These are phyloP conservation scores for Hesperia comma DNA, from an alignment of 2,888 invertebrate genomes.

Conservation along the genomic window DNA sequence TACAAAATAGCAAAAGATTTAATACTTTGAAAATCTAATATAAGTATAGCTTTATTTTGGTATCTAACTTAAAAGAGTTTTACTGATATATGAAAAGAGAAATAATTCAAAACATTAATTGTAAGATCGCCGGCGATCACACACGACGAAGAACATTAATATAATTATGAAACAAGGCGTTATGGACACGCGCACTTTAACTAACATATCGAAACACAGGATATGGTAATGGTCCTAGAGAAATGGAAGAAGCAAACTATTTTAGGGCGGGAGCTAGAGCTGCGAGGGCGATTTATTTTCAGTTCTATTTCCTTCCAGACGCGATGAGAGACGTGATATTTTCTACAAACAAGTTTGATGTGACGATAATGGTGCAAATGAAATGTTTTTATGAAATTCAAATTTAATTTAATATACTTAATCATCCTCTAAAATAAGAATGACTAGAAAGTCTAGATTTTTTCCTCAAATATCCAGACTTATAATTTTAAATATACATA, in stretches of 20 bases:
- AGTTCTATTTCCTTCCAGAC: slow-evolving; percentile 77
- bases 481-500: no score
- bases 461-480: no score
- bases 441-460: no score
- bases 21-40: background rate
- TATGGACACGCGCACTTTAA: slow-evolving; percentile 59
- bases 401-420: no score
- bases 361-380: slow-evolving; percentile 43
- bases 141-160: slow-evolving; percentile 22
- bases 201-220: slow-evolving; percentile 70
- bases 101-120: slow-evolving; percentile 6
- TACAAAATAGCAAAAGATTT: background rate
- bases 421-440: no score
- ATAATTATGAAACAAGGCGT: slow-evolving; percentile 36
- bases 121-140: slow-evolving; percentile 1
- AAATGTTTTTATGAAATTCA: slow-evolving; percentile 13
- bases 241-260: slow-evolving; percentile 76
- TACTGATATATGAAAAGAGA: background rate
- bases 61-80: no score
- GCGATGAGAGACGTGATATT: slow-evolving; percentile 48
- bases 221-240: slow-evolving; percentile 78
- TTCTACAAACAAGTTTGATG: slow-evolving; percentile 36
- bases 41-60: background rate
- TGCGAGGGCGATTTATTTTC: slow-evolving; percentile 78
- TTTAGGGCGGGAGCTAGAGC: slow-evolving; percentile 74